These are phyloP conservation scores for Doris montereyensis DNA, from an alignment of 2,888 invertebrate genomes.

Conservation along the genomic window DNA sequence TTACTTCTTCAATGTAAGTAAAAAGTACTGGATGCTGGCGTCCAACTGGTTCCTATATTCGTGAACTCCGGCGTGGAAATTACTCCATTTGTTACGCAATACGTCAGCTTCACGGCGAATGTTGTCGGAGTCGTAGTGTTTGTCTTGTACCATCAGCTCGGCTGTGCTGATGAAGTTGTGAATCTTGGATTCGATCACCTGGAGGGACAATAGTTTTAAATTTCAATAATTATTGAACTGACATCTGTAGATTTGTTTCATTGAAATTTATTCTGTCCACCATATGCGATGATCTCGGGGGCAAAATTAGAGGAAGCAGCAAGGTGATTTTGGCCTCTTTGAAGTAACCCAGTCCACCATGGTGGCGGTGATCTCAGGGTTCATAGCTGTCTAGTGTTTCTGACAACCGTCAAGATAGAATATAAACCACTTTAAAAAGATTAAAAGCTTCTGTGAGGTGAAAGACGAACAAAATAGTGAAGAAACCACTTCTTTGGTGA, in stretches of 20 bases:
- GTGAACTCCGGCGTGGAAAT: conserved; percentile 80
- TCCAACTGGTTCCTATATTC: conserved; percentile 80
- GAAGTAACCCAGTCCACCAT: too few species aligned
- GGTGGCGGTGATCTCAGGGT: not conserved
- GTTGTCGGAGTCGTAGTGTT: conserved; percentile 71
- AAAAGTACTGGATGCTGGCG: conserved; percentile 81
- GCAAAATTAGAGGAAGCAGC: not conserved
- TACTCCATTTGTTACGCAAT: conserved; percentile 80
- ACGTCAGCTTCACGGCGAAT: conserved; percentile 79
- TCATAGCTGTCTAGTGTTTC: too few species aligned
- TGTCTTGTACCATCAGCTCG: conserved; percentile 75
- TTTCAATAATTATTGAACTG: not conserved
- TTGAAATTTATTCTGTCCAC: too few species aligned
- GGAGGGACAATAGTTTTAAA: conserved; percentile 37
- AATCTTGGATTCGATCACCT: conserved; percentile 82
- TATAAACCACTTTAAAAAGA: too few species aligned
- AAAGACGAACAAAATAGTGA: too few species aligned
- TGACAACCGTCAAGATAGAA: too few species aligned
- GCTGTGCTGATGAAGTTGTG: conserved; percentile 81
- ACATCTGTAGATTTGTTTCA: too few species aligned
- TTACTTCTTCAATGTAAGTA: conserved; percentile 82
- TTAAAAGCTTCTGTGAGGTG: too few species aligned
- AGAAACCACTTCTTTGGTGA: too few species aligned
- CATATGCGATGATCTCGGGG: too few species aligned
- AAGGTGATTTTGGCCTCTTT: too few species aligned